Percentiles rank a stretch among this genome's conserved stretches.
phyloP scores from a whole-genome alignment of 2,113 vertebrate species.

The Stigmatopora argus region DNA sequence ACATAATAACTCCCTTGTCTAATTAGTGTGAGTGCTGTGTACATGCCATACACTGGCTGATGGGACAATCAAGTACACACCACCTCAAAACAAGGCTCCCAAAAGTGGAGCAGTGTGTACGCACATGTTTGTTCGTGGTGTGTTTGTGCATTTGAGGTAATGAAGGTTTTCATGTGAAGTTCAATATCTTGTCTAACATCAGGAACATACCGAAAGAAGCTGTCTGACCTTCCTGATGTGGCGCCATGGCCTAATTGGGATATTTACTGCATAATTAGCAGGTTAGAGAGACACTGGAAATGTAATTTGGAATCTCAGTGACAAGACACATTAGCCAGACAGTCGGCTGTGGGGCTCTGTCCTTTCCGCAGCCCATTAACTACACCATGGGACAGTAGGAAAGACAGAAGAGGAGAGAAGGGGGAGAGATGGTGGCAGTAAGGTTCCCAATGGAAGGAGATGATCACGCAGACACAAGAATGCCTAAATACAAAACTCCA shows the following conservation, averaged over 20 bases:
- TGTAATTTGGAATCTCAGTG: conserved; percentile 74
- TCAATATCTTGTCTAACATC: conserved; percentile 52
- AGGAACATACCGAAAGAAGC: conserved; percentile 49
- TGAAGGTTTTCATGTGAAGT: conserved; percentile 51
- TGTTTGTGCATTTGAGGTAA: conserved; percentile 39
- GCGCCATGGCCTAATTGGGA: conserved; percentile 77
- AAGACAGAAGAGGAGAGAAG: conserved; percentile 24
- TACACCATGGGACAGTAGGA: conserved; percentile 47
- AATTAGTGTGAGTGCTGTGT: conserved; percentile 61
- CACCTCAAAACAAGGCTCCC: conserved; percentile 40
- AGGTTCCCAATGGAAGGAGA: not conserved
- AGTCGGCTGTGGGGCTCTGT: conserved; percentile 59
- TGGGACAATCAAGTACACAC: conserved; percentile 45
- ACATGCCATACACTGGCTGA: conserved; percentile 43
- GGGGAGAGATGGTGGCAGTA: not conserved
- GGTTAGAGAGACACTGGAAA: conserved; percentile 73
- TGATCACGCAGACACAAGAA: conserved; percentile 11
- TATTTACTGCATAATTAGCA: conserved; percentile 84
- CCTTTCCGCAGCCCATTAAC: conserved; percentile 65
- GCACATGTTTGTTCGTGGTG: conserved; percentile 13
- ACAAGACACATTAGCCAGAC: conserved; percentile 69
- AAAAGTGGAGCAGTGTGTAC: conserved; percentile 19
- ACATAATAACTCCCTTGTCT: conserved; percentile 68
- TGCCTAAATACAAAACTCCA: conserved; percentile 18
- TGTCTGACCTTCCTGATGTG: conserved; percentile 74